Evolutionary conservation across 2,888 invertebrate species (phyloP).

Genomic region (Galeruca laticollis): DNA sequence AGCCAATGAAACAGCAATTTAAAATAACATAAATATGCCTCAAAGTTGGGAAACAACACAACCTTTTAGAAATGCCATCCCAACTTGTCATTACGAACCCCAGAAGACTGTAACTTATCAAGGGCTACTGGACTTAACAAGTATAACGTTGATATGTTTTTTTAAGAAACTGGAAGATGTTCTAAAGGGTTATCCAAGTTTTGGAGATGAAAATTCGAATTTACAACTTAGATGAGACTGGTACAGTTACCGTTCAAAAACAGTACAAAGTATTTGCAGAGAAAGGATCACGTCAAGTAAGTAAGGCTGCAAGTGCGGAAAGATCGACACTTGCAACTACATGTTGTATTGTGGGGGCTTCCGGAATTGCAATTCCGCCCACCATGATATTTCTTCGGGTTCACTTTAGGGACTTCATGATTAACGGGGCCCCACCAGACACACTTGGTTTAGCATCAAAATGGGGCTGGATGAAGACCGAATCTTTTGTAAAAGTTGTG

Average conservation of each 20-base stretch:
- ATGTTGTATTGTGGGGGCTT: constrained; percentile 17
- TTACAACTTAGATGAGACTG: constrained; percentile 3
- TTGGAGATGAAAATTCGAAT: constrained; percentile 11
- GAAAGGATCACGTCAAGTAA: constrained; percentile 7
- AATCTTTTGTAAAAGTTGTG: neutral
- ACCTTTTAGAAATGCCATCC: neutral
- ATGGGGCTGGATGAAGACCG: constrained; percentile 17
- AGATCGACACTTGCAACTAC: constrained; percentile 17
- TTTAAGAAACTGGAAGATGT: neutral
- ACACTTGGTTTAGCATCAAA: constrained; percentile 20
- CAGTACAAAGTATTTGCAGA: constrained; percentile 7
- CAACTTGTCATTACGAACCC: neutral
- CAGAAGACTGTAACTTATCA: neutral
- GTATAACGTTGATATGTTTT: neutral
- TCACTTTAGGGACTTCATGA: constrained; percentile 16
- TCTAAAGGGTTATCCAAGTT: neutral
- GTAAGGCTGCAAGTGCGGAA: constrained; percentile 19
- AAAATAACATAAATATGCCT: neutral
- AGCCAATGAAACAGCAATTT: too few species aligned
- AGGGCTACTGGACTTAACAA: neutral
- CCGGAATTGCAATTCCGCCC: constrained; percentile 7
- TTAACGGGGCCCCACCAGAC: constrained; percentile 11
- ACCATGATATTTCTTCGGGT: constrained; percentile 27
- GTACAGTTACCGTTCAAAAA: neutral
- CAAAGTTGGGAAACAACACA: neutral